Evolutionary conservation across 2,113 vertebrate species (phyloP), one percentile per base, ranked within the genome.

Genomic region (Corythornis madagascariensis): DNA sequence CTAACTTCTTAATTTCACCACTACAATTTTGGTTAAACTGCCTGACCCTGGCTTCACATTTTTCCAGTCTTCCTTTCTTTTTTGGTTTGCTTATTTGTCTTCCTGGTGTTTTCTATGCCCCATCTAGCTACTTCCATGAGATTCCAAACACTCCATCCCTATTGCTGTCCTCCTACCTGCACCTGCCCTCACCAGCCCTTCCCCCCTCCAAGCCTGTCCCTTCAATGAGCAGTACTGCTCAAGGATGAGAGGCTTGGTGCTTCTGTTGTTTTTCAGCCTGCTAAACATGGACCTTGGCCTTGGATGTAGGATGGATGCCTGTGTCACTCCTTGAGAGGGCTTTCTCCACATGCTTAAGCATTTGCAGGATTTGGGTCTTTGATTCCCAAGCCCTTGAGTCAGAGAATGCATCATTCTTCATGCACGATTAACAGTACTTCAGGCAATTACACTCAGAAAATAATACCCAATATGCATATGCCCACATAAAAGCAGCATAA

Each of bases 401-500:
- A 95, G 77, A 81, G 90, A 93, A 92, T 61, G 74, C 71, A 72
- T 66, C 77, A 78, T 90, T 88, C 88, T 75, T 73, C 88, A 93
- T 42, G 24, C 80, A 86, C 0, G 1, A 95, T 86, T 88, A 94
- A 84, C 92, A 93, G 79, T 73, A 86, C 70, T 94, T 88, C 60
- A 86, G 73, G 61, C 57, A 96, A 90, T 84, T 94, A 92, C 28
- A 70, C 57, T 86, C 80, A 86, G 88, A 93, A 94, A 86, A 84
- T 90, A 90, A 83, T 78, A 89, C 43, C 77, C 57, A 84, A 57
- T 81, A 82, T 76, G 74, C 66, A 94, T 72, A 79, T 86, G 83
- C 83, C 81, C 81, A 93, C 88, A 89, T 82, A 94, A 96, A 92
- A 95, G 77, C 89, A 94, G 88, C 90, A 57, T 88, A 83, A 67